phyloP scores from a whole-genome alignment of 2,888 invertebrate genomes.

The Camponotus fellah region DNA sequence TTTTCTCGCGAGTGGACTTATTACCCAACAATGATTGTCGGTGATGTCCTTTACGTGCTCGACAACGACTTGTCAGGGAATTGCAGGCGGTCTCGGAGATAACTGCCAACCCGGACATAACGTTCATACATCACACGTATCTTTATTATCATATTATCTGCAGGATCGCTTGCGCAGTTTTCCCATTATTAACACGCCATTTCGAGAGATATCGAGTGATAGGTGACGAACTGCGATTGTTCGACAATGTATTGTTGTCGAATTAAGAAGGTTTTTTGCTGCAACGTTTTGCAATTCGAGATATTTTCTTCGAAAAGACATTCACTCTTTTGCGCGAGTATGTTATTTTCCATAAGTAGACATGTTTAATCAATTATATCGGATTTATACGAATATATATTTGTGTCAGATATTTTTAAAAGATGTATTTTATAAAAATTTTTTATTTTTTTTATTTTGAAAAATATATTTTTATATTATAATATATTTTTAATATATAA shows the following conservation, averaged over 20 bases:
- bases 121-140: constrained; percentile 27
- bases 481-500: no score
- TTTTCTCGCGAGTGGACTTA: constrained; percentile 40
- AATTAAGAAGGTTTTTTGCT: neutral
- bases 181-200: neutral
- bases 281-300: neutral
- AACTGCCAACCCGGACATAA: constrained; percentile 46
- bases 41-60: constrained; percentile 39
- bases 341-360: neutral
- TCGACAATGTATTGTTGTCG: neutral
- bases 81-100: constrained; percentile 9
- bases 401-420: neutral
- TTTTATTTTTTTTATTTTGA: neutral
- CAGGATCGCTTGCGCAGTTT: constrained; percentile 25
- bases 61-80: constrained; percentile 22
- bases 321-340: neutral
- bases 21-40: constrained; percentile 38
- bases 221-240: constrained; percentile 9
- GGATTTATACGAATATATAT: neutral
- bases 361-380: neutral
- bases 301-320: neutral
- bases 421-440: neutral
- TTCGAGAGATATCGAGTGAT: constrained; percentile 19
- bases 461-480: no score
- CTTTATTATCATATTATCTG: constrained; percentile 35